These are phyloP conservation scores for Cataglyphis livida DNA, from an alignment of 2,888 invertebrate genomes.

Conservation along the genomic window DNA sequence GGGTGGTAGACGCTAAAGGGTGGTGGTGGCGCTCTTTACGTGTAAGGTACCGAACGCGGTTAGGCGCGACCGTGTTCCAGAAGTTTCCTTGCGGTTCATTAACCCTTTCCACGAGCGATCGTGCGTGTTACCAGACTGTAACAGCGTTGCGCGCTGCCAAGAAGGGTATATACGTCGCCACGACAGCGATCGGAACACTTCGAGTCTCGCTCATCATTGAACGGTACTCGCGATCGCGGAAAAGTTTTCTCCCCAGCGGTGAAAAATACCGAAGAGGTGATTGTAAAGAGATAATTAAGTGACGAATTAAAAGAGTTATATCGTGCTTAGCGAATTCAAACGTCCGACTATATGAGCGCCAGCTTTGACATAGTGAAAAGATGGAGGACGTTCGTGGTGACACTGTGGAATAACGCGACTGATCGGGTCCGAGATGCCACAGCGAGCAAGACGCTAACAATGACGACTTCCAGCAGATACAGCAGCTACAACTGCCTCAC, in stretches of 20 bases:
- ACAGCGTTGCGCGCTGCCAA: slow-evolving; percentile 25
- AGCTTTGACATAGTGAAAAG: slow-evolving; percentile 51
- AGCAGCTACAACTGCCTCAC: slow-evolving; percentile 96
- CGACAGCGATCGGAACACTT: slow-evolving; percentile 29
- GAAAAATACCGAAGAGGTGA: not conserved
- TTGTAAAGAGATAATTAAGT: not conserved
- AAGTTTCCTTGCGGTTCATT: slow-evolving; percentile 51
- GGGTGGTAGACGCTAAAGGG: slow-evolving; percentile 3
- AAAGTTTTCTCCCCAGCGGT: not conserved
- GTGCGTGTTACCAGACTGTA: slow-evolving; percentile 49
- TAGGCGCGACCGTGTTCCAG: slow-evolving; percentile 48
- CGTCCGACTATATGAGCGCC: slow-evolving; percentile 50
- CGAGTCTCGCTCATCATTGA: not conserved
- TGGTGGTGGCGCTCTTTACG: slow-evolving; percentile 21
- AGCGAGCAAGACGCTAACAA: slow-evolving; percentile 81
- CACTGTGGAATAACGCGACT: slow-evolving; percentile 46
- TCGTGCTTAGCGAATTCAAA: not conserved
- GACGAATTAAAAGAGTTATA: not conserved
- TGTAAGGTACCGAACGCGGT: slow-evolving; percentile 33
- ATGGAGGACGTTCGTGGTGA: slow-evolving; percentile 48
- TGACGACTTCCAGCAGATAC: slow-evolving; percentile 92
- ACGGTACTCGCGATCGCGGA: not conserved
- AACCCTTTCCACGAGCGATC: slow-evolving; percentile 47
- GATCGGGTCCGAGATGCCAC: slow-evolving; percentile 59
- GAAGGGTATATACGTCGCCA: slow-evolving; percentile 13